Evolutionary conservation across 2,797 vertebrate genomes (phyloP).

Genomic region (Sebastes minor): DNA sequence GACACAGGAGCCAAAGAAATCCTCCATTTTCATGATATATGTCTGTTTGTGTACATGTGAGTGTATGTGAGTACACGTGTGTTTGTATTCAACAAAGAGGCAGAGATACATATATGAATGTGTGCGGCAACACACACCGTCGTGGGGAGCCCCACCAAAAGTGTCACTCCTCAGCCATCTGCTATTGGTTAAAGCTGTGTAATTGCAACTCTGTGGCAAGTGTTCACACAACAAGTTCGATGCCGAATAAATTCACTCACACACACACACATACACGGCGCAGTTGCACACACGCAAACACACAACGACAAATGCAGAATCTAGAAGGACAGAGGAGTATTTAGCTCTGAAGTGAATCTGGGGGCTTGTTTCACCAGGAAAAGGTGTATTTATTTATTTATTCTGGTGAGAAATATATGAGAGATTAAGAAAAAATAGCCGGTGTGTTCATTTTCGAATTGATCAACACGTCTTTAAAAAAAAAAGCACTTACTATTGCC

Average conservation of each 20-base stretch:
- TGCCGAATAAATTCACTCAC: conserved; percentile 21
- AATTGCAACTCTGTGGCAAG: conserved; percentile 61
- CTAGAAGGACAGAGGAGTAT: background rate
- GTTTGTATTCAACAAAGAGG: conserved; percentile 9
- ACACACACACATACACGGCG: background rate
- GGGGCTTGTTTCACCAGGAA: background rate
- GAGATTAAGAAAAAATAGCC: background rate
- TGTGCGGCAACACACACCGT: conserved; percentile 40
- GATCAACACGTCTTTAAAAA: background rate
- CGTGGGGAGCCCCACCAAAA: conserved; percentile 60
- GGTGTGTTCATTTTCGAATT: background rate
- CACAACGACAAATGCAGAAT: background rate
- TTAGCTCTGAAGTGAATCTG: background rate
- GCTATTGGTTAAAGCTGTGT: conserved; percentile 72
- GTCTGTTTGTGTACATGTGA: background rate
- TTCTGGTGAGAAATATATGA: background rate
- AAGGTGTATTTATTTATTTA: background rate
- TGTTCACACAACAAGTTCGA: conserved; percentile 62
- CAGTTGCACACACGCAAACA: background rate
- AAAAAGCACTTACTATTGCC: background rate
- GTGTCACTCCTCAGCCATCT: conserved; percentile 72
- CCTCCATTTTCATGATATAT: conserved; percentile 9
- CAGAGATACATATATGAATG: conserved; percentile 17
- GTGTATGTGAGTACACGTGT: background rate
- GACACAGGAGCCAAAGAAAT: conserved; percentile 49